A percentile compares a stretch with the other conserved stretches of the same genome.
Conservation (phyloP, 1,140 invertebrate genomes). For the Caerostris darwini region DNA sequence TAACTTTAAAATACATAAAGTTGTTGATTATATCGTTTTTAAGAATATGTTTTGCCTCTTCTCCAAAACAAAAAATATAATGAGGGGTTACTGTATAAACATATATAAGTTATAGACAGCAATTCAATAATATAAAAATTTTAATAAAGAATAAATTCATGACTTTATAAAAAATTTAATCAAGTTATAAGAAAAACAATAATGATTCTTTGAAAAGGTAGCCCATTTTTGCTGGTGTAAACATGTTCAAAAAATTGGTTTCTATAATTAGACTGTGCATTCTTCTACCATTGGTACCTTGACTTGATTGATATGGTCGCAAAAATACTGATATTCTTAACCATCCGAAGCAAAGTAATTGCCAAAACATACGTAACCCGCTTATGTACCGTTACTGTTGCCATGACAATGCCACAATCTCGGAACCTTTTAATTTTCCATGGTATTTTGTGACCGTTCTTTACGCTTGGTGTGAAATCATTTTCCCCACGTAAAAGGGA, state of each 20-base stretch:
- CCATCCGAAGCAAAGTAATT: slow-evolving; percentile 60
- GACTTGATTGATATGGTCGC: slow-evolving; percentile 41
- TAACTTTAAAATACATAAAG: too few species aligned
- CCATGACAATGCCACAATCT: slow-evolving; percentile 25
- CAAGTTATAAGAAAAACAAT: too few species aligned
- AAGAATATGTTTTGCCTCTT: too few species aligned
- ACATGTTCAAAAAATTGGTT: background rate
- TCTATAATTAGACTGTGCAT: background rate
- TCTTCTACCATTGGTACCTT: slow-evolving; percentile 3
- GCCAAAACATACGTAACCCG: slow-evolving; percentile 9
- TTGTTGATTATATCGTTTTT: too few species aligned
- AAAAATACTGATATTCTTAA: slow-evolving; percentile 51
- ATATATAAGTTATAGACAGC: too few species aligned
- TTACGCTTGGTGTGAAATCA: background rate
- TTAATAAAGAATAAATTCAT: too few species aligned
- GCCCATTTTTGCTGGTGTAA: background rate
- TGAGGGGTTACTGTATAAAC: too few species aligned
- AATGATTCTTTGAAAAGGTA: too few species aligned
- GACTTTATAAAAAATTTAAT: too few species aligned
- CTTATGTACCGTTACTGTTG: slow-evolving; percentile 68
- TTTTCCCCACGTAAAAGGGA: slow-evolving; percentile 30
- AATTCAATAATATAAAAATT: too few species aligned
- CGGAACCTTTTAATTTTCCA: slow-evolving; percentile 64
- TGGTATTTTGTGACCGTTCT: slow-evolving; percentile 61
- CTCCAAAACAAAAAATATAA: too few species aligned